These are phyloP conservation scores for Lampris incognitus DNA, from an alignment of 2,113 vertebrate species.

Conservation along the genomic window DNA sequence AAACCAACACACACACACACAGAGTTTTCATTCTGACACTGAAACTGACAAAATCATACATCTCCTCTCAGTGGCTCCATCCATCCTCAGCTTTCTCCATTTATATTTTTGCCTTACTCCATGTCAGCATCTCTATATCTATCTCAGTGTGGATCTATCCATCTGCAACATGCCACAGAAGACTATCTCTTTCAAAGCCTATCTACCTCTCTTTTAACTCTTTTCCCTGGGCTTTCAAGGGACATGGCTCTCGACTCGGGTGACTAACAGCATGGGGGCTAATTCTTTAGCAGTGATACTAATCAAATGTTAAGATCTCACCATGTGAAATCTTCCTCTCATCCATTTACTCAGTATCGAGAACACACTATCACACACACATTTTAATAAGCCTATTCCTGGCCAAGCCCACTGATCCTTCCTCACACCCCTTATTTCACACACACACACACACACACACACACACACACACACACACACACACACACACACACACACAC, in stretches of 20 bases:
- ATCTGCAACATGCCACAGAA: constrained; percentile 46
- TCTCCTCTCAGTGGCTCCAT: constrained; percentile 43
- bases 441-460: no score
- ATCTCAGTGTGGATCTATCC: constrained; percentile 38
- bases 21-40: constrained; percentile 47
- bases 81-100: constrained; percentile 50
- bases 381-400: constrained; percentile 9
- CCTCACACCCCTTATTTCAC: not conserved
- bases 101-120: constrained; percentile 43
- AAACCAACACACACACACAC: constrained; percentile 30
- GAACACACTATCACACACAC: constrained; percentile 19
- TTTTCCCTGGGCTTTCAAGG: constrained; percentile 13
- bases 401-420: not conserved
- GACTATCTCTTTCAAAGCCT: constrained; percentile 32
- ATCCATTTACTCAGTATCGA: constrained; percentile 1
- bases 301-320: not conserved
- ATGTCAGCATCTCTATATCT: constrained; percentile 58
- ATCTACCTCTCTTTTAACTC: constrained; percentile 37
- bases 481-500: no score
- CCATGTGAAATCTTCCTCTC: not conserved
- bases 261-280: constrained; percentile 1
- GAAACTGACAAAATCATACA: constrained; percentile 43
- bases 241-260: not conserved
- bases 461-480: no score
- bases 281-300: constrained; percentile 1